Evolutionary conservation across 2,113 vertebrate genomes (phyloP), one percentile per base, ranked within the genome.

Genomic region (Notothenia coriiceps): DNA sequence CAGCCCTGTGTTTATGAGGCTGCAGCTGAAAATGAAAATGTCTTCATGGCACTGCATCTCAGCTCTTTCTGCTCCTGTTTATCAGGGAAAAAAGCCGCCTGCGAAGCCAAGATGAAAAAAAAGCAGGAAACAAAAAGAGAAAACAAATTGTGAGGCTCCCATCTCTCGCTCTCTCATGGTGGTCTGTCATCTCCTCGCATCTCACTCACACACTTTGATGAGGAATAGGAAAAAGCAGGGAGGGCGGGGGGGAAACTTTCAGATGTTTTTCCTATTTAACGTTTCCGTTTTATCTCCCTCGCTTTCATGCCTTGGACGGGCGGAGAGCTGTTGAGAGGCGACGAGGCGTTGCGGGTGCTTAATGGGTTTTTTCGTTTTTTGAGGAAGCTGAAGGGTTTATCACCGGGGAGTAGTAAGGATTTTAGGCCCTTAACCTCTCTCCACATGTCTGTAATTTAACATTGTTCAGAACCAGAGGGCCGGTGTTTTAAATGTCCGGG

Each of bases 201-300:
- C 73, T 76, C 22, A n/a, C 65, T 55, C 64, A 44, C 55, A 10
- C 43, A 64, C 77, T 82, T 81, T 83, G 79, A 90, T 83, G 87
- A 79, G 29, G 70, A 78, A 20, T 63, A 65, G 61, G 49, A 22
- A 33, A 35, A 44, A 25, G 15, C 50, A 56, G 72, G 54, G 50
- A 10, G 33, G 7, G 49, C 1, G 62, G 67, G 57, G 3, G 10
- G 50, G 40, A 44, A 59, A 78, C 43, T 70, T 67, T 80, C 54
- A 83, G 66, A 75, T 80, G 88, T 87, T 84, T 88, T 83, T 82
- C 50, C 80, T 65, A 70, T 88, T 86, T 80, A 87, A 89, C 14
- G 50, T 89, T 84, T 85, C 76, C 51, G 64, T 87, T 89, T 92
- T 83, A 90, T 90, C 86, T 91, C 70, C 67, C 40, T 25, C 1